Evolutionary conservation across 1,140 invertebrate species (phyloP).

Genomic region (Aphelenchoides avenae): DNA sequence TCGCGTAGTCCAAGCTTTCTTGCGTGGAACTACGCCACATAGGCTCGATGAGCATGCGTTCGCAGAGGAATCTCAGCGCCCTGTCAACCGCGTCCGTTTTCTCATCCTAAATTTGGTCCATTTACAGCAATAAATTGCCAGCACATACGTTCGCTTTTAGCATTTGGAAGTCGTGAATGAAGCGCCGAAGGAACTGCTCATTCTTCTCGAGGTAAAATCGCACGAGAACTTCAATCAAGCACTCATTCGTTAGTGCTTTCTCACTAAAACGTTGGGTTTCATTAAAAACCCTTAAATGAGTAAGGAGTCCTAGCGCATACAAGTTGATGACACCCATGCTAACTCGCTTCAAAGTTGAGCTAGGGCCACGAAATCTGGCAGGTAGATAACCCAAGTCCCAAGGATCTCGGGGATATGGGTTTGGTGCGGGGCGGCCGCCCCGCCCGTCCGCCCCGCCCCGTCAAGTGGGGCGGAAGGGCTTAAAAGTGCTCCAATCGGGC

Average conservation of each 20-base stretch:
- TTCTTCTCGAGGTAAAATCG: conserved; percentile 73
- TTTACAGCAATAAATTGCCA: not conserved
- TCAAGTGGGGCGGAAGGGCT: too few relatives aligned
- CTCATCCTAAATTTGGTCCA: conserved; percentile 38
- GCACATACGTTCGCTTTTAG: conserved; percentile 62
- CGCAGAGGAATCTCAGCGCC: conserved; percentile 66
- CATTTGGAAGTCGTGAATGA: conserved; percentile 71
- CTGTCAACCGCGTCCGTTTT: conserved; percentile 65
- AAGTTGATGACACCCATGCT: too few relatives aligned
- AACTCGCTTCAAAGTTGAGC: too few relatives aligned
- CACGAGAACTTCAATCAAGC: conserved; percentile 75
- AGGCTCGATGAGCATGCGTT: conserved; percentile 68
- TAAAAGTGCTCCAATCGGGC: too few relatives aligned
- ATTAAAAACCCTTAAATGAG: too few relatives aligned
- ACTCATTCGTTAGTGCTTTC: conserved; percentile 71
- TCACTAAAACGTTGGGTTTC: too few relatives aligned
- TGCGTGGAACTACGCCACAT: conserved; percentile 77
- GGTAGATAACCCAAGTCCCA: too few relatives aligned
- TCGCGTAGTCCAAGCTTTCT: conserved; percentile 69
- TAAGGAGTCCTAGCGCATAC: too few relatives aligned
- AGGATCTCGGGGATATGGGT: too few relatives aligned
- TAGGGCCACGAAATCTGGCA: too few relatives aligned
- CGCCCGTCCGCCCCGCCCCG: too few relatives aligned
- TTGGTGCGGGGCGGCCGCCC: too few relatives aligned
- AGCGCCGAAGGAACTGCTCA: conserved; percentile 68